Percentiles rank a stretch among this genome's conserved stretches.
These are phyloP conservation scores for Batillaria attramentaria DNA, from an alignment of 1,140 invertebrate species.

Conservation along the genomic window DNA sequence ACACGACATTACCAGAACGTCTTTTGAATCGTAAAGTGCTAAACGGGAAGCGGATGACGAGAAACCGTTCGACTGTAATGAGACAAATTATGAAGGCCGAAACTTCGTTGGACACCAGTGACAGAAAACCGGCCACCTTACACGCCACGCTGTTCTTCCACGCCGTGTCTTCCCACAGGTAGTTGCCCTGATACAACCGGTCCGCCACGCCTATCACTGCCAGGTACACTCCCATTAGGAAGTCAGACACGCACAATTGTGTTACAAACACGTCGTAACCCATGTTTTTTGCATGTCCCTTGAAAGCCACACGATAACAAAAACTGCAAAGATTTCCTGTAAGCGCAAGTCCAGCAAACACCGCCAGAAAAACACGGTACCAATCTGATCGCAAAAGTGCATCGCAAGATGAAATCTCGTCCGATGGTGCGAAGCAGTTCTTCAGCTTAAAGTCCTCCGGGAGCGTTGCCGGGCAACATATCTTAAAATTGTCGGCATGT, in stretches of 20 bases:
- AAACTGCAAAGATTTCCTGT: too few species aligned
- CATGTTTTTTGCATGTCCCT: too few species aligned
- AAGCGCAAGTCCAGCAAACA: too few species aligned
- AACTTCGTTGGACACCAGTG: slow-evolving; percentile 30
- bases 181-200: slow-evolving; percentile 47
- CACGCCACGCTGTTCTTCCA: slow-evolving; percentile 25
- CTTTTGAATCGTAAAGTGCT: neutral
- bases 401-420: too few species aligned
- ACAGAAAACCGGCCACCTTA: slow-evolving; percentile 31
- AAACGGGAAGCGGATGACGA: slow-evolving; percentile 28
- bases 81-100: slow-evolving; percentile 31
- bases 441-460: too few species aligned
- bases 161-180: neutral
- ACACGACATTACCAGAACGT: too few species aligned
- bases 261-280: slow-evolving; percentile 46
- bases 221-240: slow-evolving; percentile 32
- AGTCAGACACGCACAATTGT: slow-evolving; percentile 37
- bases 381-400: too few species aligned
- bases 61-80: slow-evolving; percentile 47
- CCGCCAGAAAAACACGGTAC: too few species aligned
- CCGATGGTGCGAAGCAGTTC: too few species aligned
- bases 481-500: slow-evolving; percentile 39
- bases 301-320: too few species aligned
- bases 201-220: slow-evolving; percentile 30
- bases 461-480: too few species aligned